Conservation (phyloP, 2,113 vertebrate genomes). For the Microtus ochrogaster region DNA sequence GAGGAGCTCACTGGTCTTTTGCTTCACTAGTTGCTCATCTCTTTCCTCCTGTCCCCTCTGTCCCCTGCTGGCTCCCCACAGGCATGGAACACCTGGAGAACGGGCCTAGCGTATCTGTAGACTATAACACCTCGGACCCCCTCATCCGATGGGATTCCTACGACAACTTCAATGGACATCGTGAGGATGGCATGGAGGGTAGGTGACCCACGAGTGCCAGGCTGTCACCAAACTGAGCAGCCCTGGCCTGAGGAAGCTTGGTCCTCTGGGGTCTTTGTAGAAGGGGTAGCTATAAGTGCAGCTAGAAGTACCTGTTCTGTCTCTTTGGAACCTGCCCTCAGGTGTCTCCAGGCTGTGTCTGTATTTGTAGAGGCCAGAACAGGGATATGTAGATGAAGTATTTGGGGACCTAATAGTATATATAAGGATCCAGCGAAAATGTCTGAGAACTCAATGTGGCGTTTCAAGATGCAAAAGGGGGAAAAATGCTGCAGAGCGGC, state of each 20-base stretch:
- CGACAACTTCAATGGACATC: slow-evolving; percentile 93
- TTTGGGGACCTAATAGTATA: neutral
- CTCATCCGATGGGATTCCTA: slow-evolving; percentile 99
- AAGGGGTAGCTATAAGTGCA: neutral
- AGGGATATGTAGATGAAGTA: neutral
- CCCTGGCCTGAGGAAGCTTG: neutral
- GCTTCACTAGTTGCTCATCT: slow-evolving; percentile 18
- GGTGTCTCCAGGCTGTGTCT: neutral
- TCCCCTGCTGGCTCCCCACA: slow-evolving; percentile 65
- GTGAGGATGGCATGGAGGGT: slow-evolving; percentile 92
- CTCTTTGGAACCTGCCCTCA: neutral
- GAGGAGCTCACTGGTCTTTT: neutral
- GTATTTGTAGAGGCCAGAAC: neutral
- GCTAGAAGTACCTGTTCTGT: neutral
- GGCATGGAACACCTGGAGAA: slow-evolving; percentile 98
- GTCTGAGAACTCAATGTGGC: neutral
- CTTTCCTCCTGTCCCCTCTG: neutral
- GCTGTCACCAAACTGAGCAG: neutral
- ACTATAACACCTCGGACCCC: slow-evolving; percentile 97
- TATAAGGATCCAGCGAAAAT: slow-evolving; percentile 37
- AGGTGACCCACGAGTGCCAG: slow-evolving; percentile 56
- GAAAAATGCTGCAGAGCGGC: neutral
- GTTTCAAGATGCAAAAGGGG: slow-evolving; percentile 23
- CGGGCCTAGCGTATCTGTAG: slow-evolving; percentile 95
- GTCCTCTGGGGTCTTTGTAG: neutral